phyloP scores from a whole-genome alignment of 64 coral and sea anemone species.

The Montipora cactus region DNA sequence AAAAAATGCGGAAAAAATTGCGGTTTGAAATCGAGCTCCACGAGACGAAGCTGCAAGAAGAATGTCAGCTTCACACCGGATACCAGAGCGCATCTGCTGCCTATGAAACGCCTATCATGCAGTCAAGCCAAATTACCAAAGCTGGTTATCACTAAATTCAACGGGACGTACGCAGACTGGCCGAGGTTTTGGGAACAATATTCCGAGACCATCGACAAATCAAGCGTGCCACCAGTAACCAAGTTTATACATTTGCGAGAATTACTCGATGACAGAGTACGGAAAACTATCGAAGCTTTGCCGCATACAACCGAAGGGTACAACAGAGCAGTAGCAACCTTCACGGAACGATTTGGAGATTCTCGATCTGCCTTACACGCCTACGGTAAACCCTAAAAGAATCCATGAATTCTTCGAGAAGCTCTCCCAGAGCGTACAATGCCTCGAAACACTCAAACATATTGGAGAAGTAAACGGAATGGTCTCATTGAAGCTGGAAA shows the following conservation, averaged over 20 bases:
- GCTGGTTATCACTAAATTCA: not conserved
- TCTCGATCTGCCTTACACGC: not conserved
- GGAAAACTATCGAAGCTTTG: not conserved
- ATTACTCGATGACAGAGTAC: not conserved
- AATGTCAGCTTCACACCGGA: too few relatives aligned
- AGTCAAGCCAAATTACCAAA: not conserved
- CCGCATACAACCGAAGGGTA: not conserved
- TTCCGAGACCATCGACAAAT: not conserved
- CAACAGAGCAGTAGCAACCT: constrained; percentile 4
- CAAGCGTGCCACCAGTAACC: not conserved
- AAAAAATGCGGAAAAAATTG: too few relatives aligned
- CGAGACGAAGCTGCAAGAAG: too few relatives aligned
- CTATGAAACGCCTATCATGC: too few relatives aligned
- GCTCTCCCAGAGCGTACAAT: not conserved
- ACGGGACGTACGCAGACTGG: not conserved
- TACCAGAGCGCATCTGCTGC: too few relatives aligned
- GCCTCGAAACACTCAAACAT: not conserved
- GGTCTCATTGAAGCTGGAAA: not conserved
- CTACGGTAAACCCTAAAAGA: not conserved
- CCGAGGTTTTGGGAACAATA: not conserved
- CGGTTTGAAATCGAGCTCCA: too few relatives aligned
- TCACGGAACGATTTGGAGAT: not conserved
- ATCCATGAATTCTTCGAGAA: not conserved
- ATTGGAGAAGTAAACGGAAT: not conserved
- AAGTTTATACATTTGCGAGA: too few relatives aligned